Base-by-base conservation (phyloP, 2,113 vertebrate genomes). In the Deroptyus accipitrinus region DNA sequence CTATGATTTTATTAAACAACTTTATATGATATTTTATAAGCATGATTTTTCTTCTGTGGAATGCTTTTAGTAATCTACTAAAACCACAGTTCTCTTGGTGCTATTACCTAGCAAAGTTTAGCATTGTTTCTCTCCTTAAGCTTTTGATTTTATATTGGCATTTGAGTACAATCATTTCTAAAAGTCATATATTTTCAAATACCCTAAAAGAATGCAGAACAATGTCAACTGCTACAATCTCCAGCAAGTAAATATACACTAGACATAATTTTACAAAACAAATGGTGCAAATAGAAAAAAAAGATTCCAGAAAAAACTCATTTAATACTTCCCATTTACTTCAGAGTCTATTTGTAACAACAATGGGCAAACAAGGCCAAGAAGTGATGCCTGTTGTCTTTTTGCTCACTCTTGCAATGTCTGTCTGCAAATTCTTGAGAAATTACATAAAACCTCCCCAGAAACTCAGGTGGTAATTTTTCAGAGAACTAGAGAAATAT, bases 61-160 rank as follows among this genome's bases (percentile, higher is more conserved):
- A 75, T 72, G 63, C 31, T 91, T 91, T 89, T 72, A 89, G 42
- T 85, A 82, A 76, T 68, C 48, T 76, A 69, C 67, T 80, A 86
- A 92, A 88, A 37, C 22, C 46, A 73, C 37, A 73, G 13, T 73
- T 64, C 28, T 49, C 35, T 70, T 67, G 49, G 39, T 90, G 44
- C n/a, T 94, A 78, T 74, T 93, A 86, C 75, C 55, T 85, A 90
- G 48, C 28, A 67, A 81, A 92, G 39, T 64, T 78, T 70, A 86
- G 30, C 55, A 70, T 19, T 86, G 51, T 80, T 92, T 95, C 77
- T 49, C 48, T 44, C 35, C 44, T 76, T 59, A 64, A 52, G 28
- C 13, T 91, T 94, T 91, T 74, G 31, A 84, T 94, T 96, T 84
- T 74, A 39, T 75, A 79, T 37, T 84, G 30, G 48, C 51, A 63